Base-by-base conservation (phyloP, 2,113 vertebrate species). In the Channa maculata region DNA sequence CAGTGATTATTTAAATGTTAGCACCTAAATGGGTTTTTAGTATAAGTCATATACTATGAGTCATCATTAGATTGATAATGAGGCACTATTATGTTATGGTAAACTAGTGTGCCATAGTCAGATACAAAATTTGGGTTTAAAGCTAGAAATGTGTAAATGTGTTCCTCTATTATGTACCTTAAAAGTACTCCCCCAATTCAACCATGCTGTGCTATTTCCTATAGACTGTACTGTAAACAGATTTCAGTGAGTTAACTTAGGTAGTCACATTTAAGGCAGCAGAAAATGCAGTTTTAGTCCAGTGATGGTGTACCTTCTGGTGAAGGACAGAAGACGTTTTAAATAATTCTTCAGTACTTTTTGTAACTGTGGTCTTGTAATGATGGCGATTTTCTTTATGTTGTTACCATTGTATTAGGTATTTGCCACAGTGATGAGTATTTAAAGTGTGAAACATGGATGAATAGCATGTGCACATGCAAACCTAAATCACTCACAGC, bases 401-500 rank as follows among this genome's bases (percentile, higher is more conserved):
- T 57, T 51, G 57, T 86, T 57, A 45, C 79, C 65, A 58, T 60
- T 11, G 9, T 46, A 66, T 41, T 66, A 53, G 39, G 8, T 1
- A 46, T 58, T 57, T 83, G 69, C 75, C 75, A 71, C n/a, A 8
- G 60, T 68, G 71, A 77, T 83, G 70, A 69, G 52, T 67, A 45
- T 79, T 82, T 76, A 54, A 24, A 68, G 50, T 33, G 36, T 80
- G 73, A 79, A 83, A 81, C 67, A 77, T 55, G 79, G 63, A 67
- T 82, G 61, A 37, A 71, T 54, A 58, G 63, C 76, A 61, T 80
- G 77, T 65, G 60, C 13, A 3, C 38, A 67, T 68, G 82, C 48
- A 66, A 54, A 80, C 76, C 58, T 72, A 68, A 83, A 78, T 81
- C 75, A 77, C 36, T 69, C 72, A 77, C 85, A 86, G 80, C 84